phyloP scores from a whole-genome alignment of 2,797 vertebrate species.

The Acanthurus leucopareius region DNA sequence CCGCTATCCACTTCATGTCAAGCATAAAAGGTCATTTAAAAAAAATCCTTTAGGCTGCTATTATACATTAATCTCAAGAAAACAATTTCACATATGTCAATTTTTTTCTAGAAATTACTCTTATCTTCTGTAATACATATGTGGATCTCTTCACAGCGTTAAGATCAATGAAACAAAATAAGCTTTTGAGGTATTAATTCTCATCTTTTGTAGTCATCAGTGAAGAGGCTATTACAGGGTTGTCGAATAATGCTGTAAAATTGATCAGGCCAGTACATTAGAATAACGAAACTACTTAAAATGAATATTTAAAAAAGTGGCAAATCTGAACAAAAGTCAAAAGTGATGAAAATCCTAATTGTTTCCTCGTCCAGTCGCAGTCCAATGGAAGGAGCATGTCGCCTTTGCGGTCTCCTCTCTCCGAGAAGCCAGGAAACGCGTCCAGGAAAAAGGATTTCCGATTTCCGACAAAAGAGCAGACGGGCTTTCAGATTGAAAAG shows the following conservation, averaged over 20 bases:
- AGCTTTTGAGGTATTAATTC: not conserved
- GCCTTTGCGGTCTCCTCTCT: conserved; percentile 69
- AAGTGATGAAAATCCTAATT: conserved; percentile 42
- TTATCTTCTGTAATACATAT: too few relatives aligned
- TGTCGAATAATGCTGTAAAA: not conserved
- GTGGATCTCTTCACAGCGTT: not conserved
- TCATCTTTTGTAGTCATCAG: not conserved
- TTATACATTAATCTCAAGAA: not conserved
- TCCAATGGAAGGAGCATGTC: conserved; percentile 65
- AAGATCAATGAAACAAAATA: not conserved
- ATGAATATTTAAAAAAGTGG: too few relatives aligned
- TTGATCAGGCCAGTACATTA: not conserved
- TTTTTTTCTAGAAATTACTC: too few relatives aligned
- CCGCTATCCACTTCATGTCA: not conserved
- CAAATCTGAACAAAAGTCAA: not conserved
- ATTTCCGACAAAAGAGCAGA: conserved; percentile 93
- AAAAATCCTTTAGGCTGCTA: too few relatives aligned
- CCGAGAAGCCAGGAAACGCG: conserved; percentile 96
- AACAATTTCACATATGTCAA: not conserved
- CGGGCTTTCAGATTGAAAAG: conserved; percentile 86
- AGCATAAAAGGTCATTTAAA: rapidly evolving
- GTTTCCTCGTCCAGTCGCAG: conserved; percentile 37
- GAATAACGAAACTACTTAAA: not conserved
- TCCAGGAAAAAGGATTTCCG: conserved; percentile 99
- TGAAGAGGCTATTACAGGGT: too few relatives aligned